phyloP scores from a whole-genome alignment of 2,113 vertebrate species.

The Ameiurus melas region DNA sequence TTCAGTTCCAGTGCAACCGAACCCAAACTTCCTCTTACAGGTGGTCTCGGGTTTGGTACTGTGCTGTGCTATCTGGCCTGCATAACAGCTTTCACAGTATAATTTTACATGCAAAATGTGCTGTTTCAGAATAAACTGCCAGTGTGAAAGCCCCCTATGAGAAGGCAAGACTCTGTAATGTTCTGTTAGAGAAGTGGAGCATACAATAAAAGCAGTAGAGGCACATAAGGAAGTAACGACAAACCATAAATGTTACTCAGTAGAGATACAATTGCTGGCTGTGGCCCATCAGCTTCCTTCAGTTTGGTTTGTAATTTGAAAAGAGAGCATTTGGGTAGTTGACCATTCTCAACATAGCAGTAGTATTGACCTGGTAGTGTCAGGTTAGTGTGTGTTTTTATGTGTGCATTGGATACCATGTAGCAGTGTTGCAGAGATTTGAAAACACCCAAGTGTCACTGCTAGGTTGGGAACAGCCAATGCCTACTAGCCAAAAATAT shows the following conservation, averaged over 20 bases:
- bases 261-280: background rate
- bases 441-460: background rate
- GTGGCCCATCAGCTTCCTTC: background rate
- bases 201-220: background rate
- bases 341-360: background rate
- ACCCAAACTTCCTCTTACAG: too few relatives aligned
- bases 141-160: background rate
- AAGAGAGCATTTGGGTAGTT: background rate
- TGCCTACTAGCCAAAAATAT: slow-evolving; percentile 4
- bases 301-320: background rate
- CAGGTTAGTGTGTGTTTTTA: too few relatives aligned
- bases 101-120: too few relatives aligned
- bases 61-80: too few relatives aligned
- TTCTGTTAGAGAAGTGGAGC: background rate
- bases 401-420: background rate
- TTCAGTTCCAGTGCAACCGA: too few relatives aligned
- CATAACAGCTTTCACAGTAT: too few relatives aligned
- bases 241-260: background rate
- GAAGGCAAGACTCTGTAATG: background rate
- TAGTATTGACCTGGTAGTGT: background rate
- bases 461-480: background rate
- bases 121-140: too few relatives aligned
- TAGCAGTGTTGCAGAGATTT: background rate
- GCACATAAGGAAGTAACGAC: background rate
- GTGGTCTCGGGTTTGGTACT: too few relatives aligned